These are phyloP conservation scores for Sphaeramia orbicularis DNA, from an alignment of 2,797 vertebrate genomes.

Conservation along the genomic window DNA sequence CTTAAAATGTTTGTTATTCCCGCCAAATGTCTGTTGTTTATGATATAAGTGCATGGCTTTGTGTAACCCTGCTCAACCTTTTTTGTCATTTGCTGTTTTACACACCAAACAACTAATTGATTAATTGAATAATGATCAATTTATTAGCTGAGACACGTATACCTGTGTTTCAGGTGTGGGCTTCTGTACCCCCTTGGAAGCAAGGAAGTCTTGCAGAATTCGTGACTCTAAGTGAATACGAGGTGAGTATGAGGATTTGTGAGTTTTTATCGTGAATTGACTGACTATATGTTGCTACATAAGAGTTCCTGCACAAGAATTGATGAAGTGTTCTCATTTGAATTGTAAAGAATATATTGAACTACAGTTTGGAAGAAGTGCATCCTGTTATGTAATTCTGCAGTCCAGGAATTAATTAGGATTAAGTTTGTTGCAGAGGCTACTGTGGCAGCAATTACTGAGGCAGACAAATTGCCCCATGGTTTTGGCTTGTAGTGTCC, in stretches of 20 bases:
- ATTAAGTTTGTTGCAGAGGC: conserved; percentile 45
- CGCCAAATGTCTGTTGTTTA: too few species aligned
- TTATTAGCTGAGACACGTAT: conserved; percentile 36
- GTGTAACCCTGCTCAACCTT: too few species aligned
- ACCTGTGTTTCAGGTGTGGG: conserved; percentile 90
- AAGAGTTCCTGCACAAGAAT: background rate
- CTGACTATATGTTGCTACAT: background rate
- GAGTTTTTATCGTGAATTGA: conserved; percentile 1
- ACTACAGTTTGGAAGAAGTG: conserved; percentile 23
- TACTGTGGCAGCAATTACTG: conserved; percentile 53
- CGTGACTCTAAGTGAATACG: conserved; percentile 90
- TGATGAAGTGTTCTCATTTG: conserved; percentile 4
- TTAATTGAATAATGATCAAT: too few species aligned
- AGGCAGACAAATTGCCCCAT: conserved; percentile 41
- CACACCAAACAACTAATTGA: too few species aligned
- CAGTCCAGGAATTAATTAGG: conserved; percentile 44
- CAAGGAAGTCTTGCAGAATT: conserved; percentile 94
- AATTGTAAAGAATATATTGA: conserved; percentile 4
- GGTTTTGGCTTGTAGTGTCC: conserved; percentile 31
- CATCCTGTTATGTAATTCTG: conserved; percentile 37
- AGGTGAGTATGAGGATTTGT: conserved; percentile 80
- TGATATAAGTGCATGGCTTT: too few species aligned
- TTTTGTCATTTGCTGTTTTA: too few species aligned
- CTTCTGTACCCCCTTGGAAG: conserved; percentile 93
- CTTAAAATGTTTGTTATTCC: too few species aligned